phyloP scores from a whole-genome alignment of 2,888 invertebrate species.

The Caradrina clavipalpis region DNA sequence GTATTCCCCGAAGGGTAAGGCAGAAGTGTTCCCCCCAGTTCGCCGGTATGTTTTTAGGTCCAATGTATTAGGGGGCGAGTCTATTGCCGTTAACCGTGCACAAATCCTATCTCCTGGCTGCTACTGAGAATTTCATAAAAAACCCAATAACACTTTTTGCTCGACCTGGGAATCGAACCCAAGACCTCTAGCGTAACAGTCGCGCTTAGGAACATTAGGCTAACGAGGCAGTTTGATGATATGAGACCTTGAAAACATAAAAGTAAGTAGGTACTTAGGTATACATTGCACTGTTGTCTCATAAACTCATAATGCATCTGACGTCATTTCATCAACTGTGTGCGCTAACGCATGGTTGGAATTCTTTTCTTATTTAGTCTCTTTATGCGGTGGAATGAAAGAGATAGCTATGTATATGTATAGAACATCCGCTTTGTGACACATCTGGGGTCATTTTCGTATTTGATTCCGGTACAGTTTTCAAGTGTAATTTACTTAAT shows the following conservation, averaged over 20 bases:
- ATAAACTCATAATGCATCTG: slow-evolving; percentile 18
- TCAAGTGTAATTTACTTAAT: background rate
- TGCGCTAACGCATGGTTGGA: slow-evolving; percentile 30
- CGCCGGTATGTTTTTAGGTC: too few species aligned
- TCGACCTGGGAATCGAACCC: too few species aligned
- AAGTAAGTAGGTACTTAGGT: background rate
- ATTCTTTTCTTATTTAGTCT: slow-evolving; percentile 41
- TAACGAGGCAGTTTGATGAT: background rate
- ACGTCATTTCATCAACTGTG: slow-evolving; percentile 29
- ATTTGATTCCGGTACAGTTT: background rate
- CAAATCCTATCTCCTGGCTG: too few species aligned
- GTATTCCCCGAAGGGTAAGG: too few species aligned
- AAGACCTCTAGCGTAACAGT: too few species aligned
- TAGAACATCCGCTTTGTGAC: slow-evolving; percentile 18
- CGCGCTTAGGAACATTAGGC: too few species aligned
- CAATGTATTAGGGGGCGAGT: too few species aligned
- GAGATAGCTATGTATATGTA: too few species aligned
- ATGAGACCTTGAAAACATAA: slow-evolving; percentile 18
- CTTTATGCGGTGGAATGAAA: slow-evolving; percentile 9
- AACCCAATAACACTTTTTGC: too few species aligned
- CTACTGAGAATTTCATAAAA: too few species aligned
- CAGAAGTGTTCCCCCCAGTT: too few species aligned
- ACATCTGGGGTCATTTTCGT: slow-evolving; percentile 7
- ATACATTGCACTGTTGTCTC: background rate
- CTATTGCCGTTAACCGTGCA: too few species aligned